Conservation (phyloP, 2,888 invertebrate genomes). For the Aphrophora alni region DNA sequence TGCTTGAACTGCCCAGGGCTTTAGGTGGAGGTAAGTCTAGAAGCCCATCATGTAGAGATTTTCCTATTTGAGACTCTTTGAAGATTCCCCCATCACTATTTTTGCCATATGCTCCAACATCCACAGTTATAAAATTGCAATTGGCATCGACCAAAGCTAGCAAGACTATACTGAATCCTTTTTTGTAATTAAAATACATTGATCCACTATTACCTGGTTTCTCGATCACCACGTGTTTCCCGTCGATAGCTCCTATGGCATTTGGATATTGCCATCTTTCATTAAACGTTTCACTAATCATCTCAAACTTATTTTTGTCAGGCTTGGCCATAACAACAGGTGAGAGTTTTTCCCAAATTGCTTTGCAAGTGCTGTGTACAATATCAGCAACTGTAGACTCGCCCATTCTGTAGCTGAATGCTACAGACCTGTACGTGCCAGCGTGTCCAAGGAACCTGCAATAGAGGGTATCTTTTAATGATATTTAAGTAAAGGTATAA, state of each 20-base stretch:
- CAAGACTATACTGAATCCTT: neutral
- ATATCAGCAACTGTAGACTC: neutral
- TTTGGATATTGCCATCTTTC: constrained; percentile 15
- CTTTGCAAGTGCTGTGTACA: constrained; percentile 18
- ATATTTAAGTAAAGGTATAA: neutral
- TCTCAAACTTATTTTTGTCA: neutral
- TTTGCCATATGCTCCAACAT: neutral
- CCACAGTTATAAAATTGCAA: neutral
- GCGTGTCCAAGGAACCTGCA: no score
- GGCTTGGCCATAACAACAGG: neutral
- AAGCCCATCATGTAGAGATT: neutral
- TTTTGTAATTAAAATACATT: neutral
- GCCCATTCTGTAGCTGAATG: constrained; percentile 19
- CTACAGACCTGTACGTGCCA: constrained; percentile 18
- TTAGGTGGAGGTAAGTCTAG: neutral
- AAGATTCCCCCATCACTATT: neutral
- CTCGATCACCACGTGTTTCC: neutral
- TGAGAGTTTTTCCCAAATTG: neutral
- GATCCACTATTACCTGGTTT: neutral
- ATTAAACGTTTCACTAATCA: neutral
- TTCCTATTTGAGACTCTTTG: neutral
- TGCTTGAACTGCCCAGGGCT: no score
- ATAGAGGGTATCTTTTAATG: neutral
- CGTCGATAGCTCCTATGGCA: neutral
- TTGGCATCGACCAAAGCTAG: neutral